These are phyloP conservation scores for Lasioglossum calceatum DNA, from an alignment of 2,888 invertebrate species.

Conservation along the genomic window DNA sequence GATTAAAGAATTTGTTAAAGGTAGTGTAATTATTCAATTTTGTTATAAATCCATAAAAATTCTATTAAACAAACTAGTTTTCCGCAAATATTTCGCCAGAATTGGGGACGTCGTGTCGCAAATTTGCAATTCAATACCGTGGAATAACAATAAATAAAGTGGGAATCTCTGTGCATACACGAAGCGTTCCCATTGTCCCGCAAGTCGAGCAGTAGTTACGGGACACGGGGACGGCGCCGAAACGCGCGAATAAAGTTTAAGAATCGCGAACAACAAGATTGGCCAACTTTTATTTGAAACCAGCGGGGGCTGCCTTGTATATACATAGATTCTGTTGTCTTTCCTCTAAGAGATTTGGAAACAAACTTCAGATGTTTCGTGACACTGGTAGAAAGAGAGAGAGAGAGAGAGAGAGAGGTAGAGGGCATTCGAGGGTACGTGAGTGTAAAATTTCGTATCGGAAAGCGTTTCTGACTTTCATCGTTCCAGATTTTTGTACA, in stretches of 20 bases:
- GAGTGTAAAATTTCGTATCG: neutral
- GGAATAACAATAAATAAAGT: neutral
- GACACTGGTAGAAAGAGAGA: neutral
- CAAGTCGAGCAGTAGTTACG: slow-evolving; percentile 28
- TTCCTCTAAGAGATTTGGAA: slow-evolving; percentile 13
- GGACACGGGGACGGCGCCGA: slow-evolving; percentile 11
- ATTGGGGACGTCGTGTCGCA: neutral
- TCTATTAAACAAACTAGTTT: too few relatives aligned
- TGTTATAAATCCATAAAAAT: too few relatives aligned
- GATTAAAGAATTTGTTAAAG: too few relatives aligned
- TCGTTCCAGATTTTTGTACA: slow-evolving; percentile 3
- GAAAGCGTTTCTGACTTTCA: neutral
- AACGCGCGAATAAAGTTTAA: slow-evolving; percentile 46
- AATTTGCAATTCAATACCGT: neutral
- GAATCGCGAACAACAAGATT: slow-evolving; percentile 41
- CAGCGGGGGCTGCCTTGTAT: neutral
- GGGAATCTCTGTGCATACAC: neutral
- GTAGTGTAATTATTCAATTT: too few relatives aligned
- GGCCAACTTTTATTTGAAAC: slow-evolving; percentile 53
- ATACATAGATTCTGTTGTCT: slow-evolving; percentile 27
- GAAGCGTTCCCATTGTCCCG: slow-evolving; percentile 3
- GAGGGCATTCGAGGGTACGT: neutral
- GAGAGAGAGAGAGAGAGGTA: too few relatives aligned
- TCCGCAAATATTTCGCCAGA: too few relatives aligned
- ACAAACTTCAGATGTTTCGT: slow-evolving; percentile 15